A percentile compares a stretch with the other conserved stretches of the same genome.
These are phyloP conservation scores for Neoarius graeffei DNA, from an alignment of 2,113 vertebrate genomes.

Conservation along the genomic window DNA sequence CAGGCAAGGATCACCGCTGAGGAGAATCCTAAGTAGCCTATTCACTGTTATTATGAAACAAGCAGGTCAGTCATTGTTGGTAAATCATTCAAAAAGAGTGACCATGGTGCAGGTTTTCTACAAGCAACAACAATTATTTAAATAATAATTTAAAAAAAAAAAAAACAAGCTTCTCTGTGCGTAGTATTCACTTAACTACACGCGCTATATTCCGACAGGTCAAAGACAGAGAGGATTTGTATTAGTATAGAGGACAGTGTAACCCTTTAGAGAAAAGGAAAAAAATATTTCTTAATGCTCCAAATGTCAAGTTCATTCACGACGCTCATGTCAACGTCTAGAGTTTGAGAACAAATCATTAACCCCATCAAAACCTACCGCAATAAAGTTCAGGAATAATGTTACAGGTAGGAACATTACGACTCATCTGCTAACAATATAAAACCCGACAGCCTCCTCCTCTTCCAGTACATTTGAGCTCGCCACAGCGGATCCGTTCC, in stretches of 20 bases:
- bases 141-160: too few relatives aligned
- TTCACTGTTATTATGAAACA: constrained; percentile 32
- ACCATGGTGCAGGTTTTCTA: background rate
- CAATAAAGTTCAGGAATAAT: background rate
- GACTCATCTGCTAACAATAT: background rate
- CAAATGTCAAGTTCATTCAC: background rate
- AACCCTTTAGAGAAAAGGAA: background rate
- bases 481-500: too few relatives aligned
- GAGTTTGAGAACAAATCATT: background rate
- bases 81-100: constrained; percentile 45
- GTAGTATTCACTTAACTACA: background rate
- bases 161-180: too few relatives aligned
- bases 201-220: background rate
- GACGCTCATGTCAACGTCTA: background rate
- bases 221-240: background rate
- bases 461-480: too few relatives aligned
- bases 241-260: background rate
- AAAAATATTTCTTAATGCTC: background rate
- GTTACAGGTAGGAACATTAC: background rate
- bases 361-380: background rate
- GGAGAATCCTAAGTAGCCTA: background rate
- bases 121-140: background rate
- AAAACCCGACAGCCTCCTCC: background rate
- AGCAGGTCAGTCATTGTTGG: constrained; percentile 2
- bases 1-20: background rate